Evolutionary conservation across 2,797 vertebrate genomes (phyloP).

Genomic region (Phoebastria nigripes): DNA sequence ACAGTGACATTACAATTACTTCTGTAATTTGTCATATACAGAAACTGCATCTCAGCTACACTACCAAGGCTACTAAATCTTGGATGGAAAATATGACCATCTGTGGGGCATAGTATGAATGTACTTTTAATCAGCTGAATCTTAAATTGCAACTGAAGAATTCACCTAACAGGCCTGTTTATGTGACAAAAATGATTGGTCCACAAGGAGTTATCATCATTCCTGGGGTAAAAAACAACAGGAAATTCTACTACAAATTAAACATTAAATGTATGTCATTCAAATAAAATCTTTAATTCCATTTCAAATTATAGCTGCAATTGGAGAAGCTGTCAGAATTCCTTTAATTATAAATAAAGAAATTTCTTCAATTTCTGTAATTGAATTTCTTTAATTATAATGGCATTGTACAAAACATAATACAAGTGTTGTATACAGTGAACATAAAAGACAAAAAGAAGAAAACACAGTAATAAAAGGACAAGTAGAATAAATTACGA

Average conservation of each 20-base stretch:
- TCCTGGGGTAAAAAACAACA: background rate
- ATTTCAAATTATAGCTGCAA: background rate
- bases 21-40: background rate
- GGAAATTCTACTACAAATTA: background rate
- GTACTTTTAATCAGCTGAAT: background rate
- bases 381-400: constrained; percentile 5
- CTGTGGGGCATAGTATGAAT: background rate
- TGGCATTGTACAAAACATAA: background rate
- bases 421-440: background rate
- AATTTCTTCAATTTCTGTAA: background rate
- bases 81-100: background rate
- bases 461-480: background rate
- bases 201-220: background rate
- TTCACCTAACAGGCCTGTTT: background rate
- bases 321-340: background rate
- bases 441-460: background rate
- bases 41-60: background rate
- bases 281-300: background rate
- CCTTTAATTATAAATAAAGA: background rate
- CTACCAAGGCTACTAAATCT: background rate
- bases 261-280: background rate
- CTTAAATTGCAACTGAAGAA: background rate
- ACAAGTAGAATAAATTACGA: background rate
- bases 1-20: background rate
- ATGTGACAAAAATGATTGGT: background rate